A percentile compares a stretch with the other conserved stretches of the same genome.
phyloP scores from a whole-genome alignment of 35 echinoderm and acorn worm genomes.

The Lytechinus variegatus region DNA sequence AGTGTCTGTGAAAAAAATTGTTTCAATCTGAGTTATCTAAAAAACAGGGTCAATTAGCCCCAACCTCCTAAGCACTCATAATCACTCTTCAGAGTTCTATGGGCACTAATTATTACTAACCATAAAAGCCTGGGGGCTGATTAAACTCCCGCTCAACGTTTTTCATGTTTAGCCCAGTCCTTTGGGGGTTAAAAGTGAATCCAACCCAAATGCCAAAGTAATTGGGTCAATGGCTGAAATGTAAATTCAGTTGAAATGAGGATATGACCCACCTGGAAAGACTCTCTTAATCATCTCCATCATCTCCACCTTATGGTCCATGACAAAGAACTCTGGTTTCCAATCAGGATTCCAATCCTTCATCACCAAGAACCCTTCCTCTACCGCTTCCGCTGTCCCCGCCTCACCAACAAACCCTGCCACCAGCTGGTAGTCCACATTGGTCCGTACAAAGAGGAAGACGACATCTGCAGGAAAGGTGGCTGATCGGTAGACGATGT shows the following conservation, averaged over 20 bases:
- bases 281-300: constrained; percentile 1
- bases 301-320: not conserved
- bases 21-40: too few relatives aligned
- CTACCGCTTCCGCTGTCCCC: not conserved
- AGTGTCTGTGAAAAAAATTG: too few relatives aligned
- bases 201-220: too few relatives aligned
- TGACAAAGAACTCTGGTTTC: constrained; percentile 13
- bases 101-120: too few relatives aligned
- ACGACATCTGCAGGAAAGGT: not conserved
- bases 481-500: not conserved
- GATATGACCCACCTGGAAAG: constrained; percentile 17
- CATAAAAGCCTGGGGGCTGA: too few relatives aligned
- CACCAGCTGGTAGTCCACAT: constrained; percentile 41
- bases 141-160: too few relatives aligned
- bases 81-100: too few relatives aligned
- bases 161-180: too few relatives aligned
- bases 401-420: not conserved
- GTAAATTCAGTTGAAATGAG: not conserved
- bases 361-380: not conserved
- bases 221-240: not conserved
- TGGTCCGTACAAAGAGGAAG: constrained; percentile 42
- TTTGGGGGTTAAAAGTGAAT: too few relatives aligned
- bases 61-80: too few relatives aligned
- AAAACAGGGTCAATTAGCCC: too few relatives aligned
- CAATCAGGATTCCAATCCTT: constrained; percentile 21